Percentiles rank a stretch among this genome's conserved stretches.
phyloP scores from a whole-genome alignment of 2,113 vertebrate genomes.

The Poeciliopsis prolifica region DNA sequence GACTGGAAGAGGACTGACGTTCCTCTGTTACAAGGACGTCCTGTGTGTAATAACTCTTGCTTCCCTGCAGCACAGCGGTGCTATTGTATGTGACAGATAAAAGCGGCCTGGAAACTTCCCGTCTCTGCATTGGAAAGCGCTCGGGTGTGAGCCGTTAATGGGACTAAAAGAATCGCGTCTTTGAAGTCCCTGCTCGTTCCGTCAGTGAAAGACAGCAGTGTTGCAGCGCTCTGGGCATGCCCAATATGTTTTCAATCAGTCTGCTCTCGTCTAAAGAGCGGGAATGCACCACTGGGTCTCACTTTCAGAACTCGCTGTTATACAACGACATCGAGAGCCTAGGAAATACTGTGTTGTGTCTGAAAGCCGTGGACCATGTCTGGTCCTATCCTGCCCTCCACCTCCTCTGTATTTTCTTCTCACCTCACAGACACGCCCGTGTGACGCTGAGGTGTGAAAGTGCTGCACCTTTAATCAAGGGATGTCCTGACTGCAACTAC shows the following conservation, averaged over 20 bases:
- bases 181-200: not conserved
- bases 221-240: not conserved
- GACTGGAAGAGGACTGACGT: conserved; percentile 8
- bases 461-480: not conserved
- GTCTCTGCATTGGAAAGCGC: conserved; percentile 33
- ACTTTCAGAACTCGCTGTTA: not conserved
- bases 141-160: conserved; percentile 26
- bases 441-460: conserved; percentile 29
- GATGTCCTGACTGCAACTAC: conserved; percentile 23
- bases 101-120: conserved; percentile 63
- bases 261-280: not conserved
- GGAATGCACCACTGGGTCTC: not conserved
- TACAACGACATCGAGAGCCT: too few species aligned
- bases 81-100: conserved; percentile 63
- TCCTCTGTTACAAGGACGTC: conserved; percentile 37
- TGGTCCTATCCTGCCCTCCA: not conserved
- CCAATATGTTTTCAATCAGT: conserved; percentile 29
- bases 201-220: conserved; percentile 15
- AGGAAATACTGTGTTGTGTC: not conserved
- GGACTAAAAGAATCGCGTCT: conserved; percentile 29
- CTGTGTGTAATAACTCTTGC: conserved; percentile 55
- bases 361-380: not conserved
- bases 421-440: conserved; percentile 7
- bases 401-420: not conserved
- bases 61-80: conserved; percentile 50